phyloP scores from a whole-genome alignment of 92 coral and sea anemone genomes.

The Phenganax stokvisi region DNA sequence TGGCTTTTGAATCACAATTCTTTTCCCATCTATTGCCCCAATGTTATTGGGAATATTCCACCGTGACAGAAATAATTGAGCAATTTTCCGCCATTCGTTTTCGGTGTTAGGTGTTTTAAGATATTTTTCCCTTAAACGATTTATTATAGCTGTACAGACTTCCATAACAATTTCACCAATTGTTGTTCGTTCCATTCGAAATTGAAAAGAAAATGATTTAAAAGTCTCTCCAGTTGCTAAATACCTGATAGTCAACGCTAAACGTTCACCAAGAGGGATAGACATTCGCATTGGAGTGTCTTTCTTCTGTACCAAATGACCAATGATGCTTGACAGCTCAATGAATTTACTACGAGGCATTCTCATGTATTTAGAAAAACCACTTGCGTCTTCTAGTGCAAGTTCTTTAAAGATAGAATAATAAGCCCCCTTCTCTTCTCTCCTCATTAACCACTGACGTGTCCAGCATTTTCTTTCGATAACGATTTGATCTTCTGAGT shows the following conservation, averaged over 20 bases:
- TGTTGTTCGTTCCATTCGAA: conserved; percentile 44
- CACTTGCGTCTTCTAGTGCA: conserved; percentile 41
- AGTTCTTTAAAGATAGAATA: conserved; percentile 40
- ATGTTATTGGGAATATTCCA: conserved; percentile 58
- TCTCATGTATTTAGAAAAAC: conserved; percentile 45
- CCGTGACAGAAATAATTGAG: conserved; percentile 34
- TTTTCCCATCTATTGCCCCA: conserved; percentile 52
- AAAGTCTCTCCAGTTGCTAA: conserved; percentile 46
- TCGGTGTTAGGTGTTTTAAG: conserved; percentile 44
- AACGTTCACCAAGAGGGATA: conserved; percentile 42
- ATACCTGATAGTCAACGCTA: conserved; percentile 36
- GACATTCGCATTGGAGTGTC: conserved; percentile 42
- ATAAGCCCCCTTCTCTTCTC: conserved; percentile 39
- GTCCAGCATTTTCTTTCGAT: conserved; percentile 14
- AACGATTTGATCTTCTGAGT: no score
- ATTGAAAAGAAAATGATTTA: conserved; percentile 42
- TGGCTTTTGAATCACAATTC: conserved; percentile 51
- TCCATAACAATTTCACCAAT: conserved; percentile 47
- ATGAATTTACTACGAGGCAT: conserved; percentile 35
- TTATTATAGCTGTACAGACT: conserved; percentile 39
- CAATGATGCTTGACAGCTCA: conserved; percentile 17
- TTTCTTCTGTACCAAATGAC: conserved; percentile 33
- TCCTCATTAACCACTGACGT: conserved; percentile 38
- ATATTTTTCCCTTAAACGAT: conserved; percentile 7
- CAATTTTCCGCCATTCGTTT: conserved; percentile 46